Percentiles rank a stretch among this genome's conserved stretches.
These are phyloP conservation scores for Peromyscus maniculatus DNA, from an alignment of 2,113 vertebrate species.

Conservation along the genomic window DNA sequence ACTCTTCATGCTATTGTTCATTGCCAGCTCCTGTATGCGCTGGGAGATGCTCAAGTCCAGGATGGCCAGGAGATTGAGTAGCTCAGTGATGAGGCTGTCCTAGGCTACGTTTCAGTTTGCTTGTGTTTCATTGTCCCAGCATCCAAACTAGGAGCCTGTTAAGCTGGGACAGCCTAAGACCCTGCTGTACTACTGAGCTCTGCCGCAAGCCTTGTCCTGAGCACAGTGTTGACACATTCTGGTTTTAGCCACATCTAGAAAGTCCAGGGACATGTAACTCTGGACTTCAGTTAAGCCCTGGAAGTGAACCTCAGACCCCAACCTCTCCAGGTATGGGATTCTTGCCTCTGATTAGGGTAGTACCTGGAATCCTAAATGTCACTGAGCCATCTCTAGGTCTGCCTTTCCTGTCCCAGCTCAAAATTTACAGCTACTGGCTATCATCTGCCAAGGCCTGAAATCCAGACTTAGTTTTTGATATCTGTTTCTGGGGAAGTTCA, in stretches of 20 bases:
- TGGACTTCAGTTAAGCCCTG: not conserved
- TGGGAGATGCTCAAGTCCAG: not conserved
- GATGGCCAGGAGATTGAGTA: not conserved
- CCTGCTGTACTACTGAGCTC: not conserved
- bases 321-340: accelerated
- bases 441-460: not conserved
- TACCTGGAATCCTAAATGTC: not conserved
- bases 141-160: not conserved
- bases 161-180: not conserved
- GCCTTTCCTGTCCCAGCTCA: not conserved
- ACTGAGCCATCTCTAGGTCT: not conserved
- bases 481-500: not conserved
- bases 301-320: not conserved
- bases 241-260: not conserved
- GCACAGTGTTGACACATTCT: not conserved
- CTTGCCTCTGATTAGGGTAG: not conserved
- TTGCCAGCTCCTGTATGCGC: not conserved
- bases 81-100: not conserved
- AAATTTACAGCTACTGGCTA: not conserved
- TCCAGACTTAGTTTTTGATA: not conserved
- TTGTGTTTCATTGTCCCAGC: not conserved
- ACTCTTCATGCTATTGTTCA: not conserved
- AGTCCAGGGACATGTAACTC: not conserved
- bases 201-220: too few species aligned
- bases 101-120: too few species aligned